Evolutionary conservation across 2,113 vertebrate species (phyloP).

Genomic region (Hippocampus mohnikei): DNA sequence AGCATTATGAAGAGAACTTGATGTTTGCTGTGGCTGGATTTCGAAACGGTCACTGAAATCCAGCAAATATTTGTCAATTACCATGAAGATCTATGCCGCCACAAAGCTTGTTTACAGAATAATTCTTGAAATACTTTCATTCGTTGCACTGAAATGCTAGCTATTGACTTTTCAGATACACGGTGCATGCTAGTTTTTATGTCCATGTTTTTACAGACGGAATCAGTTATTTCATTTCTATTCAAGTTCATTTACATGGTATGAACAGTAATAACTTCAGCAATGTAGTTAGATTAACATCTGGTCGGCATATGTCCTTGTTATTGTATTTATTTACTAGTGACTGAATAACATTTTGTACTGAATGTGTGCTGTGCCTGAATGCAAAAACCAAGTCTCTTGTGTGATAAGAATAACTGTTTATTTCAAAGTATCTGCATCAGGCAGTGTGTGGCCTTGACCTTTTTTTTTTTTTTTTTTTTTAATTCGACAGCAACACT

Average conservation of each 20-base stretch:
- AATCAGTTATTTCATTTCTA: neutral
- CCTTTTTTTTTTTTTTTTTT: constrained; percentile 31
- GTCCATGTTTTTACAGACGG: neutral
- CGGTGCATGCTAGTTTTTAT: neutral
- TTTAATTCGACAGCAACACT: constrained; percentile 16
- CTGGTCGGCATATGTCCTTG: neutral
- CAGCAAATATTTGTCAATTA: constrained; percentile 22
- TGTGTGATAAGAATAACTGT: constrained; percentile 46
- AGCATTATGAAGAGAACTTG: constrained; percentile 58
- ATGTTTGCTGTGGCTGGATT: constrained; percentile 50
- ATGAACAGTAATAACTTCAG: neutral
- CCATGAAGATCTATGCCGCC: constrained; percentile 22
- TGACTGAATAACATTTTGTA: neutral
- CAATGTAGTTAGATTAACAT: neutral
- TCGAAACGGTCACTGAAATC: constrained; percentile 32
- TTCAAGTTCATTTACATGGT: neutral
- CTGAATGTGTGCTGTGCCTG: neutral
- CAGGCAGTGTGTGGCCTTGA: constrained; percentile 50
- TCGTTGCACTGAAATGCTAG: neutral
- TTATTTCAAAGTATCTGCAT: neutral
- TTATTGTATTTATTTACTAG: neutral
- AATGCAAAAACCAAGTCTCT: constrained; percentile 12
- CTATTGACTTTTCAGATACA: neutral
- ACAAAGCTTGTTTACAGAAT: constrained; percentile 18
- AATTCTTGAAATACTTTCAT: constrained; percentile 1